Conservation (phyloP, 2,113 vertebrate species). For the Ardeotis arabs region DNA sequence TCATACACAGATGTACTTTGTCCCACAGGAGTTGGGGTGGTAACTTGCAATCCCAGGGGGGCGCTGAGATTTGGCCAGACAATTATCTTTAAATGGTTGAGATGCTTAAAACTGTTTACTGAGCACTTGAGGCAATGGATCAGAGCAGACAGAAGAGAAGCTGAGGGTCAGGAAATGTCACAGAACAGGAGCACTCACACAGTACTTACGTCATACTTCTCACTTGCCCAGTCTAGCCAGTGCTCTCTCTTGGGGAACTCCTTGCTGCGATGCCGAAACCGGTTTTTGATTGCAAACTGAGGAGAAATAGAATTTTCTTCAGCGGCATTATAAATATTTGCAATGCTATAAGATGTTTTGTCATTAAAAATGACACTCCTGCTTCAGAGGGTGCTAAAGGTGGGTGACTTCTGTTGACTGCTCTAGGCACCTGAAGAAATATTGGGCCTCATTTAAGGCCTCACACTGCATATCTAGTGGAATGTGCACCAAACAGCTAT, state of each 20-base stretch:
- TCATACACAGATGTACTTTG: background rate
- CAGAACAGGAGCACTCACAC: background rate
- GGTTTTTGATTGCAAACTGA: constrained; percentile 92
- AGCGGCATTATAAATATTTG: background rate
- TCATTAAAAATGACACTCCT: background rate
- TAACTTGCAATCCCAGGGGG: background rate
- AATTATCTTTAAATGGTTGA: background rate
- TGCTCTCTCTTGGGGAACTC: constrained; percentile 85
- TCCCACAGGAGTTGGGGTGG: background rate
- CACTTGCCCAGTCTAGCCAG: constrained; percentile 96
- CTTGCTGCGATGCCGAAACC: constrained; percentile 84
- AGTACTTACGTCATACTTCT: constrained; percentile 87
- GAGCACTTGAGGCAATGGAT: background rate
- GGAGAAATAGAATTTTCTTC: background rate
- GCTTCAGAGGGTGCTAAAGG: background rate
- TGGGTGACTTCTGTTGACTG: background rate
- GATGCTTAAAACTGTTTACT: background rate
- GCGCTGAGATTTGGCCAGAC: background rate
- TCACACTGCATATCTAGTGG: background rate
- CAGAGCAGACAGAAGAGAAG: background rate
- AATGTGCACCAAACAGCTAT: background rate
- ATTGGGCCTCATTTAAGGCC: background rate
- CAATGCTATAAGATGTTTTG: background rate
- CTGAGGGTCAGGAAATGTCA: background rate
- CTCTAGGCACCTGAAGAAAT: background rate